A percentile compares a stretch with the other conserved stretches of the same genome.
phyloP scores from a whole-genome alignment of 2,888 invertebrate species.

The Coleophora deauratella region DNA sequence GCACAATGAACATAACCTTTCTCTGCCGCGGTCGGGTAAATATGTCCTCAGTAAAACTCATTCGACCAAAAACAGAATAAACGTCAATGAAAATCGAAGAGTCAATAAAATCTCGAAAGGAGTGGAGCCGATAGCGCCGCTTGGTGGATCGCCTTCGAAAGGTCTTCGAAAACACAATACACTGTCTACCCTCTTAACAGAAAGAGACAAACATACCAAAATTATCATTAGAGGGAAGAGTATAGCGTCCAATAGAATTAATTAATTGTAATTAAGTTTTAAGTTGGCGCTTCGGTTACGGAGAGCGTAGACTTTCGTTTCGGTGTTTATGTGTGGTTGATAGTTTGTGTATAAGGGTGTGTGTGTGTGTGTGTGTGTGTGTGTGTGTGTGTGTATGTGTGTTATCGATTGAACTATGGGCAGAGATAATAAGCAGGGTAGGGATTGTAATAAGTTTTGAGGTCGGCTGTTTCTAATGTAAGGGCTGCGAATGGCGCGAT shows the following conservation, averaged over 20 bases:
- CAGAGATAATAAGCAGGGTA: conserved; percentile 68
- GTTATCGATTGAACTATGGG: conserved; percentile 67
- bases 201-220: conserved; percentile 57
- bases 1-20: too few species aligned
- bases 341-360: too few species aligned
- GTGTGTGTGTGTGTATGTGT: conserved; percentile 50
- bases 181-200: conserved; percentile 53
- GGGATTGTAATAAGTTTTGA: conserved; percentile 65
- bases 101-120: conserved; percentile 65
- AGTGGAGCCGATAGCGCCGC: conserved; percentile 60
- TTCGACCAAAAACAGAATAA: conserved; percentile 29
- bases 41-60: too few species aligned
- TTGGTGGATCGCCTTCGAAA: conserved; percentile 67
- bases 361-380: conserved; percentile 28
- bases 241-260: conserved; percentile 78
- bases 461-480: conserved; percentile 26
- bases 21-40: too few species aligned
- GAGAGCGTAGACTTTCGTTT: conserved; percentile 51
- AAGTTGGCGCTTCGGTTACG: conserved; percentile 80
- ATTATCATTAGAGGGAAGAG: conserved; percentile 52
- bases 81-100: conserved; percentile 65
- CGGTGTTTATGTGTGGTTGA: conserved; percentile 42
- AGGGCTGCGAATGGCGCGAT: neutral
- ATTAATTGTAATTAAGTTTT: conserved; percentile 90
- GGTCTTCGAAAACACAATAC: conserved; percentile 72